Evolutionary conservation across 2,888 invertebrate genomes (phyloP).

Genomic region (Drosophila peninsularis): DNA sequence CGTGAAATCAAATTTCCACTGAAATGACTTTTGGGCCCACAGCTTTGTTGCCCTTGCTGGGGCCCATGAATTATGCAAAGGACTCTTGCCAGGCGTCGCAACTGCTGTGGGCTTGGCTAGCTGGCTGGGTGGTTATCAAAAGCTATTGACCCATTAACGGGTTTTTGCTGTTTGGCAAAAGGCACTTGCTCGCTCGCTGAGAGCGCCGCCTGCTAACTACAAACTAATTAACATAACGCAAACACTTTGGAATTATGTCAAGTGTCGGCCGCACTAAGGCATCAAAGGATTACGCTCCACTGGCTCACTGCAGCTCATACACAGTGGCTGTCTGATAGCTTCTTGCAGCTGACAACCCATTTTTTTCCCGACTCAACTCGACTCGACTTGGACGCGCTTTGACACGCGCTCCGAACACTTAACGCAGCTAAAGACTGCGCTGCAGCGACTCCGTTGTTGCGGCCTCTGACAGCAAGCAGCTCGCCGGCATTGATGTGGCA

Average conservation of each 20-base stretch:
- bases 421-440: slow-evolving; percentile 49
- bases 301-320: slow-evolving; percentile 7
- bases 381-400: slow-evolving; percentile 48
- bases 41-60: slow-evolving; percentile 24
- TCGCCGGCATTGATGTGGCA: slow-evolving; percentile 38
- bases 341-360: slow-evolving; percentile 51
- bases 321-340: slow-evolving; percentile 41
- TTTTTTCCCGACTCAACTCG: slow-evolving; percentile 17
- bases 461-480: slow-evolving; percentile 40
- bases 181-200: slow-evolving; percentile 31
- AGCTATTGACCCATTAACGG: slow-evolving; percentile 79
- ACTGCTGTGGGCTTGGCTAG: slow-evolving; percentile 26
- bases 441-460: slow-evolving; percentile 39
- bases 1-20: slow-evolving; percentile 79
- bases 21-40: slow-evolving; percentile 68
- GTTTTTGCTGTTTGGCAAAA: slow-evolving; percentile 45
- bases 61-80: slow-evolving; percentile 75
- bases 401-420: slow-evolving; percentile 68
- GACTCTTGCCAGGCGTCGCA: slow-evolving; percentile 46
- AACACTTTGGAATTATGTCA: slow-evolving; percentile 75
- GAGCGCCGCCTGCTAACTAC: slow-evolving; percentile 47
- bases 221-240: slow-evolving; percentile 78
- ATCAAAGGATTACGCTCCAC: slow-evolving; percentile 67
- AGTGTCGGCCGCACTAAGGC: slow-evolving; percentile 56
- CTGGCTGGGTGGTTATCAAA: slow-evolving; percentile 46